Percentiles rank a stretch among this genome's conserved stretches.
These are phyloP conservation scores for Coregonus clupeaformis DNA, from an alignment of 2,113 vertebrate genomes.

Conservation along the genomic window DNA sequence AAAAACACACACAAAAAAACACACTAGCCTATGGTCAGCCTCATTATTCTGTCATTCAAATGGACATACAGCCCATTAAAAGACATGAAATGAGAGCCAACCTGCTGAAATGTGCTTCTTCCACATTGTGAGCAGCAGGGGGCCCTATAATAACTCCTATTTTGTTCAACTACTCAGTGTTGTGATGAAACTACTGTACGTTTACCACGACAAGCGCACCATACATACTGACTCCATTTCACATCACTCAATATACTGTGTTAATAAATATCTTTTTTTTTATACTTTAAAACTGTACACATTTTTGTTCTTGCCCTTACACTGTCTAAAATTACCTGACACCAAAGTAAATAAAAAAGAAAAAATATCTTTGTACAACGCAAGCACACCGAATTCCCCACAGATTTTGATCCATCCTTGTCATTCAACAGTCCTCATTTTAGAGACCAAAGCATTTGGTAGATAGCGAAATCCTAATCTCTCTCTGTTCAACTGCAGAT, in stretches of 20 bases:
- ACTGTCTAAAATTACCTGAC: constrained; percentile 21
- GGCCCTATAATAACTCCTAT: neutral
- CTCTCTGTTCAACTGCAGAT: neutral
- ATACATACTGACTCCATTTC: constrained; percentile 23
- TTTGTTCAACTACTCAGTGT: constrained; percentile 6
- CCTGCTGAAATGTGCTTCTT: neutral
- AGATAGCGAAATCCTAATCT: constrained; percentile 23
- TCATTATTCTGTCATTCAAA: neutral
- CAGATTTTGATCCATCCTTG: constrained; percentile 1
- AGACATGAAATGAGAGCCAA: neutral
- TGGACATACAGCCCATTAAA: neutral
- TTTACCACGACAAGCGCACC: constrained; percentile 24
- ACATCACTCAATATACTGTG: constrained; percentile 26
- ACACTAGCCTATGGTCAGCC: too few species aligned
- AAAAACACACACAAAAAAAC: too few species aligned
- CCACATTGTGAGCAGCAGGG: constrained; percentile 16
- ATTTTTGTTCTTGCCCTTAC: constrained; percentile 15
- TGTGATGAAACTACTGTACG: constrained; percentile 15
- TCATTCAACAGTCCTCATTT: neutral
- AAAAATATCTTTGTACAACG: constrained; percentile 26
- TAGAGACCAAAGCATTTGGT: constrained; percentile 24
- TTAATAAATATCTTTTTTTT: constrained; percentile 55
- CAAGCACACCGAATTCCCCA: constrained; percentile 18
- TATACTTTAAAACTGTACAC: constrained; percentile 55
- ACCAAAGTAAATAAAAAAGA: constrained; percentile 19